These are phyloP conservation scores for Amphipoea lucens DNA, from an alignment of 2,888 invertebrate species.

Conservation along the genomic window DNA sequence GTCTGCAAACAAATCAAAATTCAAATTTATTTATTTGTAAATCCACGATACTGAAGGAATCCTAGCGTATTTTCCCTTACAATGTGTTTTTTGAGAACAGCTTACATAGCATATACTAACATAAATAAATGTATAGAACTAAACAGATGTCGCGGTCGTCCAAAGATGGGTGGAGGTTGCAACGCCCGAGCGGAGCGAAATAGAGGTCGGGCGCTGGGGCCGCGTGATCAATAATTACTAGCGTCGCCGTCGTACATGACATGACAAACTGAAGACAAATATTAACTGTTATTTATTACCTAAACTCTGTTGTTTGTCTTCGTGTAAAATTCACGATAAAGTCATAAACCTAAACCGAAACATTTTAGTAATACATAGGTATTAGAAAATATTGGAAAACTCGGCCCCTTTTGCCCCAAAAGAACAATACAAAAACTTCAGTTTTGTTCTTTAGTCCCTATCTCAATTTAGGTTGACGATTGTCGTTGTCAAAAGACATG, in stretches of 20 bases:
- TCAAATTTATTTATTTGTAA: too few relatives aligned
- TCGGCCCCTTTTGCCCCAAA: not conserved
- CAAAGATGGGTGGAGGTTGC: conserved; percentile 52
- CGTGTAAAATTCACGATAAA: not conserved
- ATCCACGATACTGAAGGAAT: not conserved
- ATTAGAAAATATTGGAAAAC: conserved; percentile 13
- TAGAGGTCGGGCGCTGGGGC: conserved; percentile 31
- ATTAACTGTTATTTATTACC: not conserved
- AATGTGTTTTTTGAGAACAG: not conserved
- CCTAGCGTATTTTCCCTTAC: not conserved
- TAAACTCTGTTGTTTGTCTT: conserved; percentile 1
- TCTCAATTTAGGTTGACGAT: not conserved
- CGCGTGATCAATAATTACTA: conserved; percentile 44
- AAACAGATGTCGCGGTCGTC: conserved; percentile 29
- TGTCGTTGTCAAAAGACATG: not conserved
- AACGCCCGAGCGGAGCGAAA: conserved; percentile 45
- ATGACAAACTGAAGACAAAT: conserved; percentile 21
- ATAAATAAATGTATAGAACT: conserved; percentile 1
- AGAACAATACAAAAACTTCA: not conserved
- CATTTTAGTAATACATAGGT: not conserved
- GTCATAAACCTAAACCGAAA: not conserved
- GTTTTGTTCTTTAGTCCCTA: not conserved
- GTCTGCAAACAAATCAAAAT: not conserved
- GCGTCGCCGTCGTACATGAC: not conserved
- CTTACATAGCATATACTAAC: not conserved